A percentile compares a stretch with the other conserved stretches of the same genome.
Evolutionary conservation across 1,140 invertebrate genomes (phyloP).

Genomic region (Triops longicaudatus): DNA sequence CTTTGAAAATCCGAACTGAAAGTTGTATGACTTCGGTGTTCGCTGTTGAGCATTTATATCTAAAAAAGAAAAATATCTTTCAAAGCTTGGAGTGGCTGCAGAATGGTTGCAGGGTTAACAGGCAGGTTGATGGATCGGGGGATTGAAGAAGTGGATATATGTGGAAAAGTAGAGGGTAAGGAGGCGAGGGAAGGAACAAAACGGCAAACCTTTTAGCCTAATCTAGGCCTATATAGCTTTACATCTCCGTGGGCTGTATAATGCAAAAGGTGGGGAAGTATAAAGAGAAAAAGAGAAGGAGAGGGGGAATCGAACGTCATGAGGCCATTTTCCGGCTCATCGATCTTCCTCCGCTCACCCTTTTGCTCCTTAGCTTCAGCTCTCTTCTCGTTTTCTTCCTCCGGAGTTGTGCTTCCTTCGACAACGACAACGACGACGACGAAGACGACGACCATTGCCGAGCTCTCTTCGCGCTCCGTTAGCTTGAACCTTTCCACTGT

Average conservation of each 20-base stretch:
- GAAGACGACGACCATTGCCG: conserved; percentile 9
- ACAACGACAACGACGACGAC: neutral
- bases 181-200: neutral
- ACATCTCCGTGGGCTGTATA: conserved; percentile 1
- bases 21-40: no score
- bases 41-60: no score
- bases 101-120: no score
- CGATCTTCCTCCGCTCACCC: conserved; percentile 5
- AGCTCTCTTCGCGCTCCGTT: conserved; percentile 1
- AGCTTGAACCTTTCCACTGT: neutral
- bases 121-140: neutral
- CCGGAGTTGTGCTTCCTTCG: neutral
- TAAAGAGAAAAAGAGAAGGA: neutral
- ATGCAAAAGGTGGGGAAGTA: conserved; percentile 2
- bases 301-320: neutral
- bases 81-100: no score
- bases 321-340: conserved; percentile 14
- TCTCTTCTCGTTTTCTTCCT: conserved; percentile 7
- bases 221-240: conserved; percentile 15
- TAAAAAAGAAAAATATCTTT: no score
- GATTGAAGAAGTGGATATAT: neutral
- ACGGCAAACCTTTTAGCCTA: conserved; percentile 14
- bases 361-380: neutral
- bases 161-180: neutral
- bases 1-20: no score